Base-by-base conservation (phyloP, 2,888 invertebrate genomes). In the Chymomyza procnemis region DNA sequence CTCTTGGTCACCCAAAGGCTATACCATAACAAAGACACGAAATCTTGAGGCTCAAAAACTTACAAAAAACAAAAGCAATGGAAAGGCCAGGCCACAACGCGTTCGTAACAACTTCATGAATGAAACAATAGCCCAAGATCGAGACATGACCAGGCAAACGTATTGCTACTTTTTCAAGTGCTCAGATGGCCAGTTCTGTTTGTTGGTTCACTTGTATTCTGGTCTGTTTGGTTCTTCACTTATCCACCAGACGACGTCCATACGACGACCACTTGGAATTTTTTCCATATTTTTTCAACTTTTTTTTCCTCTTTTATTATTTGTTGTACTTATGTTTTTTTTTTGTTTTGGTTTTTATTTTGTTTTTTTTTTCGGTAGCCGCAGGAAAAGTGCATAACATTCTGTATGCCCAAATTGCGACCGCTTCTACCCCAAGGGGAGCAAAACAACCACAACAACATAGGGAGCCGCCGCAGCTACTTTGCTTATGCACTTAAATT, bases 341-440 rank as follows among this genome's bases (percentile, higher is more conserved):
- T 1, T 47, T 47, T 47, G 2, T 47, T 47, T 47, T 47, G 3
- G 47, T 78, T 78, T n/a, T n/a, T n/a, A n/a, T n/a, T n/a, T n/a
- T n/a, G n/a, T n/a, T n/a, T n/a, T n/a, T n/a, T n/a, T n/a, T 85
- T 83, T 85, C 78, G 81, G 83, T 83, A 85, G 86, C 83, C 83
- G 81, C 75, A 85, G 84, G 83, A 85, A 84, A 85, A 85, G 71
- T 76, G 84, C 84, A 83, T 69, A 78, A 75, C 83, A 78, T 75
- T 70, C 69, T 76, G 59, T 66, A 66, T 56, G 22, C 12, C 56
- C 22, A 63, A 19, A 50, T 14, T 56, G 56, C 56, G 19, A 50
- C 50, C 16, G 19, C 50, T 14, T 8, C 14, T 18, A 18, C 50
- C 16, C 50, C 19, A 50, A 26, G 16, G 19, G 19, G 16, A n/a